Conservation (phyloP, 1,140 invertebrate species). For the Diorhabda elongata region DNA sequence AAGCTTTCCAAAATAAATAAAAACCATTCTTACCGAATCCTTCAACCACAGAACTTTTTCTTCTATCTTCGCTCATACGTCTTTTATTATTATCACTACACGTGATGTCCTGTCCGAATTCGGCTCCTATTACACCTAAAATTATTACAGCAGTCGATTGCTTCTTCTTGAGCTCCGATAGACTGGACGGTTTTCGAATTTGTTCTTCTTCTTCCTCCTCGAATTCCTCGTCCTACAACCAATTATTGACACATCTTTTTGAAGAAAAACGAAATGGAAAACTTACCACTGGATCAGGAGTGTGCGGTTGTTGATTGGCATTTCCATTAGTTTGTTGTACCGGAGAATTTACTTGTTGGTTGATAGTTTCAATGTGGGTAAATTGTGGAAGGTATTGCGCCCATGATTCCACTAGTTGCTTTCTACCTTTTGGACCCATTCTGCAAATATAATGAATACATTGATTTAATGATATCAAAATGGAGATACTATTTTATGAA, state of each 20-base stretch:
- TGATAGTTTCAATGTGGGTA: conserved; percentile 67
- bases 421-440: conserved; percentile 88
- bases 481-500: neutral
- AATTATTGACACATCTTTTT: too few relatives aligned
- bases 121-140: conserved; percentile 93
- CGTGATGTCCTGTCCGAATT: conserved; percentile 90
- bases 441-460: conserved; percentile 42
- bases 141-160: conserved; percentile 96
- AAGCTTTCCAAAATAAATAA: too few relatives aligned
- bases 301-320: conserved; percentile 45
- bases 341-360: conserved; percentile 49
- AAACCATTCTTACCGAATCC: conserved; percentile 38
- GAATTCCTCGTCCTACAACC: conserved; percentile 67
- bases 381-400: conserved; percentile 88
- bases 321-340: conserved; percentile 42
- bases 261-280: neutral
- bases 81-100: conserved; percentile 53
- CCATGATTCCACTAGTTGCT: conserved; percentile 91
- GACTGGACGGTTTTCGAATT: conserved; percentile 74
- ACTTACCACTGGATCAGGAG: conserved; percentile 43
- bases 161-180: conserved; percentile 85
- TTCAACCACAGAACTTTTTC: conserved; percentile 82
- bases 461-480: neutral
- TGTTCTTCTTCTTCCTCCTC: conserved; percentile 80
- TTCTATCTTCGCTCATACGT: conserved; percentile 55